Evolutionary conservation across 2,888 invertebrate species (phyloP), one percentile per base, ranked within the genome.

Genomic region (Thera obeliscata): DNA sequence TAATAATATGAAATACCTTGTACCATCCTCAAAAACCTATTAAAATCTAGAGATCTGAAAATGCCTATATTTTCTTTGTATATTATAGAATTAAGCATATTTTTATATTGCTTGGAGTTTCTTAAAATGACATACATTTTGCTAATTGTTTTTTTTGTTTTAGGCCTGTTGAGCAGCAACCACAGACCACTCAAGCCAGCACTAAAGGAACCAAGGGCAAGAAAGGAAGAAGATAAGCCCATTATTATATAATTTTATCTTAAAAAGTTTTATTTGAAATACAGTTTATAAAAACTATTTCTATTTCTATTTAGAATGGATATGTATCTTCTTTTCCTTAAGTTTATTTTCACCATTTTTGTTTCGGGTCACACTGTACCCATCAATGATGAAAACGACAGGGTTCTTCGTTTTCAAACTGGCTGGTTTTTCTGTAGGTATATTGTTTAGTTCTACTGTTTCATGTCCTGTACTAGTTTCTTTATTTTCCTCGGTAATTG

Each of bases 161-260:
- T 83, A 94, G 94, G 76, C 93, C 92, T 49, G 88, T 87, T 55
- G 94, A 94, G 66, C 93, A 93, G 75, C 92, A 89, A 69, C 89
- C 88, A 2, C 94, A 93, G 74, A 73, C 85, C 7, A 77, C 87
- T 41, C 92, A 91, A 79, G 79, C 87, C 1, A 84, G 80, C 68
- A 86, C 75, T 72, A 93, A 94, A 74, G 72, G 75, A 55, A 84
- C 81, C 71, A 94, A 94, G 80, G 93, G 93, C 56, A 94, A 94
- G 78, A 94, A 94, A 78, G 93, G 93, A 71, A 84, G 94, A 54
- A 86, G 94, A 85, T 94, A 88, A 87, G 67, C 70, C 65, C 52
- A 61, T 43, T 56, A 61, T 72, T 69, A 65, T 75, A 73, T 71
- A 64, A 76, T 75, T 67, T 56, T 52, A n/a, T 69, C 22, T 69